Evolutionary conservation across 2,888 invertebrate genomes (phyloP).

Genomic region (Macaria liturata): DNA sequence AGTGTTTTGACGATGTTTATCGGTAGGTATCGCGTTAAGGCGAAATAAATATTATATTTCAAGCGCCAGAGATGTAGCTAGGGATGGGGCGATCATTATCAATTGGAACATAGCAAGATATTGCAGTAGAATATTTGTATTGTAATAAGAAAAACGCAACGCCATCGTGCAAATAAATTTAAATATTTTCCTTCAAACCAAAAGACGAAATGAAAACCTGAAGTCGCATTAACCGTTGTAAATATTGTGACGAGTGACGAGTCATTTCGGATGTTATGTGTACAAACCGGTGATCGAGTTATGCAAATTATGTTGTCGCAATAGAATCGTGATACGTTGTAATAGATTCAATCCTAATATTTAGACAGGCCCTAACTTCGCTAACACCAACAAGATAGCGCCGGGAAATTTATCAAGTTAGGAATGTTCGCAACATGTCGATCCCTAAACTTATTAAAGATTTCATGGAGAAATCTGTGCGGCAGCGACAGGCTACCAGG

Average conservation of each 20-base stretch:
- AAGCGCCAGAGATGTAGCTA: constrained; percentile 3
- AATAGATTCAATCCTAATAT: constrained; percentile 15
- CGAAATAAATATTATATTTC: constrained; percentile 26
- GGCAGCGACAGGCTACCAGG: constrained; percentile 50
- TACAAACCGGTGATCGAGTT: constrained; percentile 23
- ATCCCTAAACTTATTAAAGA: not conserved
- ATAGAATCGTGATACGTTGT: constrained; percentile 2
- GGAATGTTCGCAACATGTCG: not conserved
- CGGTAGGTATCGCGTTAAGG: constrained; percentile 15
- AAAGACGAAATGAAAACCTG: too few species aligned
- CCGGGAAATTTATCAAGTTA: constrained; percentile 1
- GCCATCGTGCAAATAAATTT: too few species aligned
- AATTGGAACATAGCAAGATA: too few species aligned
- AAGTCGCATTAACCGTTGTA: not conserved
- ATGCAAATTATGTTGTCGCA: constrained; percentile 36
- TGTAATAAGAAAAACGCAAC: too few species aligned
- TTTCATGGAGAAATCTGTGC: constrained; percentile 29
- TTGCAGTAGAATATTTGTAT: too few species aligned
- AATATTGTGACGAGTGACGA: not conserved
- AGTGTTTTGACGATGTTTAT: constrained; percentile 24
- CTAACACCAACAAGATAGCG: not conserved
- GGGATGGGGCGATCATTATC: not conserved
- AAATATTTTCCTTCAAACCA: too few species aligned
- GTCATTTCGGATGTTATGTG: constrained; percentile 11
- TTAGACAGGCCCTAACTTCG: not conserved